Base-by-base conservation (phyloP, 2,888 invertebrate species). In the Salpingus planirostris region DNA sequence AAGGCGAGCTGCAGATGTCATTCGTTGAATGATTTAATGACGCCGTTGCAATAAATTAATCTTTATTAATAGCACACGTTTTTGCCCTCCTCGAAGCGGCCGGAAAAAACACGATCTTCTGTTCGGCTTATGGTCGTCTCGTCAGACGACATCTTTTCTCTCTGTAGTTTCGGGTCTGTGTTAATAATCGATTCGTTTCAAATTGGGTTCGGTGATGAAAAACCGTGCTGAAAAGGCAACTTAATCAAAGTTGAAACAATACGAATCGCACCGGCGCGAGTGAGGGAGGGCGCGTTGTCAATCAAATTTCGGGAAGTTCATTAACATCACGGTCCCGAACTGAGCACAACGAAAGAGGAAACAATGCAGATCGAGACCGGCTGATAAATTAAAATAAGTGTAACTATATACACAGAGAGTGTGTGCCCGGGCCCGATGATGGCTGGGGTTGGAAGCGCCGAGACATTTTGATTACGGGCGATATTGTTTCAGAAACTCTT, bases 1-100 rank as follows among this genome's bases (percentile, higher is more conserved):
- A 59, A 59, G 59, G 59, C 52, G 46, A 57, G 46, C 57, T 46
- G 54, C 53, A 55, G 55, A 54, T 57, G 57, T 57, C 57, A 56
- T 52, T 53, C 44, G 47, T 50, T 57, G 56, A 57, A 52, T 57
- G 57, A 57, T 57, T 57, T 57, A 57, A 51, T 50, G 47, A 41
- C 42, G 46, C 46, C 43, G 45, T 44, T 39, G 51, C 46, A 51
- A 54, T 55, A 53, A 52, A 54, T 54, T 55, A 54, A 51, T 54
- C 55, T 44, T 53, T 54, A 55, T 56, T 38, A 38, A 33, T 38
- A 52, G 42, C 39, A 24, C 44, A 40, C 45, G 47, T 50, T 52
- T 49, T n/a, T n/a, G n/a, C n/a, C n/a, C n/a, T n/a, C n/a, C n/a
- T n/a, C n/a, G n/a, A n/a, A n/a, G n/a, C n/a, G n/a, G n/a, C n/a